phyloP scores from a whole-genome alignment of 2,888 invertebrate species.

The Stictocephala bisonia region DNA sequence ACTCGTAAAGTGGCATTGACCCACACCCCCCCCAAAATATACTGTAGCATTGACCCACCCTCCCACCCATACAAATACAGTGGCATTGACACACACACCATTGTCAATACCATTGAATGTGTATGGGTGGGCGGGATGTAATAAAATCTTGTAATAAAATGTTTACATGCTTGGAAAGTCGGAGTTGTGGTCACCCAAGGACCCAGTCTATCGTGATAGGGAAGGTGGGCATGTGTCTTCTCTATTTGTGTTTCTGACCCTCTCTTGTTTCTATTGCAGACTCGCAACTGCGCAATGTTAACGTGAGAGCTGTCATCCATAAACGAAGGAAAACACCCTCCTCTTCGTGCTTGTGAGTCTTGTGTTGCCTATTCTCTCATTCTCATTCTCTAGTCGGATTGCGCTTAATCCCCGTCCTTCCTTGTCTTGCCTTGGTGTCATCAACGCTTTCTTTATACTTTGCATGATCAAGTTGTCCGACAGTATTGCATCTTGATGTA shows the following conservation, averaged over 20 bases:
- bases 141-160: too few species aligned
- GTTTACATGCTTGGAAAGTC: too few species aligned
- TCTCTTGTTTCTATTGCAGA: constrained; percentile 80
- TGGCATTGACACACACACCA: too few species aligned
- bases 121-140: too few species aligned
- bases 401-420: constrained; percentile 47
- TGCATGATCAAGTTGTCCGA: constrained; percentile 48
- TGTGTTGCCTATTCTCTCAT: constrained; percentile 40
- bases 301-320: constrained; percentile 77
- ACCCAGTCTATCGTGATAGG: constrained; percentile 32
- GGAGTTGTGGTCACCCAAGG: too few species aligned
- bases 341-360: constrained; percentile 76
- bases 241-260: constrained; percentile 63
- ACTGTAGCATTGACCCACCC: too few species aligned
- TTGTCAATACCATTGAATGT: too few species aligned
- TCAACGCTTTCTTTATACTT: constrained; percentile 41
- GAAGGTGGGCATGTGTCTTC: constrained; percentile 31
- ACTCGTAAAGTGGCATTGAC: too few species aligned
- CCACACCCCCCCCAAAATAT: too few species aligned
- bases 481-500: constrained; percentile 48
- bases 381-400: constrained; percentile 47
- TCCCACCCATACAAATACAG: too few species aligned
- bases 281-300: constrained; percentile 81
- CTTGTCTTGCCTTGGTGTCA: constrained; percentile 47
- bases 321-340: constrained; percentile 75